Conservation (phyloP, 2,888 invertebrate genomes). For the Xylophagus ater region DNA sequence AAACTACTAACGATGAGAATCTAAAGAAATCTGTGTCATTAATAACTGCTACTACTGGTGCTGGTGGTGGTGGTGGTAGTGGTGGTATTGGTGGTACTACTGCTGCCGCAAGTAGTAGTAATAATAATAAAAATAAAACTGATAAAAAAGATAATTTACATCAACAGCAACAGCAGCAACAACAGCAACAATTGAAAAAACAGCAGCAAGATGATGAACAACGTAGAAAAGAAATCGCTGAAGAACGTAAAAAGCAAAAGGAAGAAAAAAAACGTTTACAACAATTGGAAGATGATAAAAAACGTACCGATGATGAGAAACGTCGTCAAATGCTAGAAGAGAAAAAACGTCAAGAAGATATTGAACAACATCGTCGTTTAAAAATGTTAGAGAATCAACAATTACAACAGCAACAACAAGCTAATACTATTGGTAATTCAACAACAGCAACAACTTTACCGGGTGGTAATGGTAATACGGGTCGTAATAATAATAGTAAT, state of each 20-base stretch:
- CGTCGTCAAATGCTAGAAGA: conserved; percentile 32
- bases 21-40: too few relatives aligned
- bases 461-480: too few relatives aligned
- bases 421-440: too few relatives aligned
- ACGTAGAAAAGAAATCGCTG: conserved; percentile 23
- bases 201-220: conserved; percentile 26
- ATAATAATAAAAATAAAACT: conserved; percentile 8
- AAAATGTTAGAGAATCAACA: conserved; percentile 19
- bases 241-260: conserved; percentile 33
- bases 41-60: too few relatives aligned
- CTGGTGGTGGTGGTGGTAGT: too few relatives aligned
- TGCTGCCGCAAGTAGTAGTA: conserved; percentile 23
- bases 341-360: conserved; percentile 34
- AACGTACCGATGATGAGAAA: conserved; percentile 31
- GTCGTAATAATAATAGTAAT: too few relatives aligned
- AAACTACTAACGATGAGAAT: too few relatives aligned
- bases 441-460: conserved; percentile 1
- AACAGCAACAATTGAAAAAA: conserved; percentile 3
- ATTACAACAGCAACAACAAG: neutral
- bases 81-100: too few relatives aligned
- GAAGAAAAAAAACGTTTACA: conserved; percentile 27
- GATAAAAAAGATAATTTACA: conserved; percentile 2
- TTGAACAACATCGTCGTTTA: conserved; percentile 34
- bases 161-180: conserved; percentile 10
- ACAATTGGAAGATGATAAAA: conserved; percentile 28